phyloP scores from a whole-genome alignment of 1,140 invertebrate genomes.

The Muscidifurax raptorellus region DNA sequence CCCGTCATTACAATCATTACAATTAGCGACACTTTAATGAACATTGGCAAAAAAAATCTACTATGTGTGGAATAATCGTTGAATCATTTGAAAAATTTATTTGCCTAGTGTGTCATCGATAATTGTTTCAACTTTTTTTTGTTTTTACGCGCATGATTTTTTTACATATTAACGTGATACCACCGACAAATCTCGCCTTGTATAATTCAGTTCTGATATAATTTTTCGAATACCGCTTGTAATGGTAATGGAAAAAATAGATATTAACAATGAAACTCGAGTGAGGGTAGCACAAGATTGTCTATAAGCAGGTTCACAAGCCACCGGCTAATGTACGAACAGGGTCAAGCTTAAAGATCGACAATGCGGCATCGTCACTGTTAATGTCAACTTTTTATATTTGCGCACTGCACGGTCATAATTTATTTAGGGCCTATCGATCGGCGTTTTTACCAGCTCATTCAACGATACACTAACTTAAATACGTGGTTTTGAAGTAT shows the following conservation, averaged over 20 bases:
- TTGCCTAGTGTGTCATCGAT: background rate
- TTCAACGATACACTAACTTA: background rate
- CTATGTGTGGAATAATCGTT: background rate
- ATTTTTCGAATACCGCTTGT: too few relatives aligned
- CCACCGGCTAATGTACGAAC: constrained; percentile 15
- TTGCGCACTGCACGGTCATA: background rate
- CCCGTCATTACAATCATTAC: background rate
- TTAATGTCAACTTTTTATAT: constrained; percentile 45
- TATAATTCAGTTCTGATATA: too few relatives aligned
- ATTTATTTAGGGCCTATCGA: constrained; percentile 35
- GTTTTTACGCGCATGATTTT: background rate
- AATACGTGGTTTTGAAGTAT: constrained; percentile 20
- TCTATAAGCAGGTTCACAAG: constrained; percentile 35
- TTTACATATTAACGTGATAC: background rate
- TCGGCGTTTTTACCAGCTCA: constrained; percentile 24
- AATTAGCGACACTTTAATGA: background rate
- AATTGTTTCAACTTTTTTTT: background rate
- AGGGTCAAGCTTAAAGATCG: constrained; percentile 45
- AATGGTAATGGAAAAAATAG: background rate
- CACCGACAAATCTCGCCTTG: background rate
- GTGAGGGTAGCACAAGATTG: background rate
- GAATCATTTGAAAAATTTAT: background rate
- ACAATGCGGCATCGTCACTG: background rate
- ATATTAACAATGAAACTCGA: background rate
- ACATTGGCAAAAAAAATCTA: background rate